Evolutionary conservation across 2,797 vertebrate species (phyloP).

Genomic region (Carduelis carduelis): DNA sequence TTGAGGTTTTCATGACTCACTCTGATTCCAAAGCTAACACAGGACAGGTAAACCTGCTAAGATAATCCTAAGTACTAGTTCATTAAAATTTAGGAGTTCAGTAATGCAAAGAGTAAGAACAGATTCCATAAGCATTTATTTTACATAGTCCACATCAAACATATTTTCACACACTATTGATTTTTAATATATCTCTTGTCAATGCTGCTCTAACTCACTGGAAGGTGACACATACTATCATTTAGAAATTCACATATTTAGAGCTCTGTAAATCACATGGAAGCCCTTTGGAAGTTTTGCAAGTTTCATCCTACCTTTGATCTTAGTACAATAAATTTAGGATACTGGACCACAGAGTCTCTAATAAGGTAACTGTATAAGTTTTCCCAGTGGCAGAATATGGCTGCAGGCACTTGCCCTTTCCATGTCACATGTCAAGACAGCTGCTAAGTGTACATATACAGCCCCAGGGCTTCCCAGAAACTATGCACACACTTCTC

Average conservation of each 20-base stretch:
- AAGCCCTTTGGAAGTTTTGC: background rate
- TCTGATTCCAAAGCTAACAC: background rate
- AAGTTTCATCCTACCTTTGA: background rate
- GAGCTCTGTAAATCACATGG: background rate
- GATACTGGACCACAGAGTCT: background rate
- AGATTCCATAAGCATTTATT: background rate
- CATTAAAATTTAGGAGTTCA: background rate
- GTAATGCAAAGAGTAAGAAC: background rate
- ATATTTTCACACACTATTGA: background rate
- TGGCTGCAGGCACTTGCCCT: background rate
- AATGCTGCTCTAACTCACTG: background rate
- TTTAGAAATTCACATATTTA: background rate
- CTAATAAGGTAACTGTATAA: background rate
- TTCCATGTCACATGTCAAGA: background rate
- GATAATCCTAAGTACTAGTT: background rate
- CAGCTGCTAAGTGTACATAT: background rate
- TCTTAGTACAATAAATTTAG: background rate
- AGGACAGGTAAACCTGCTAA: background rate
- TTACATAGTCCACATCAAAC: background rate
- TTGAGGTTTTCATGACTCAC: background rate
- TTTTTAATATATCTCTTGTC: background rate
- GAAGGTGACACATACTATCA: background rate
- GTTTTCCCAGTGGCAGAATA: background rate
- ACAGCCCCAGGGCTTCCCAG: background rate
- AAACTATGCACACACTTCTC: background rate